Percentiles rank a stretch among this genome's conserved stretches.
phyloP scores from a whole-genome alignment of 2,888 invertebrate genomes.

The Apomyelois bistriatella region DNA sequence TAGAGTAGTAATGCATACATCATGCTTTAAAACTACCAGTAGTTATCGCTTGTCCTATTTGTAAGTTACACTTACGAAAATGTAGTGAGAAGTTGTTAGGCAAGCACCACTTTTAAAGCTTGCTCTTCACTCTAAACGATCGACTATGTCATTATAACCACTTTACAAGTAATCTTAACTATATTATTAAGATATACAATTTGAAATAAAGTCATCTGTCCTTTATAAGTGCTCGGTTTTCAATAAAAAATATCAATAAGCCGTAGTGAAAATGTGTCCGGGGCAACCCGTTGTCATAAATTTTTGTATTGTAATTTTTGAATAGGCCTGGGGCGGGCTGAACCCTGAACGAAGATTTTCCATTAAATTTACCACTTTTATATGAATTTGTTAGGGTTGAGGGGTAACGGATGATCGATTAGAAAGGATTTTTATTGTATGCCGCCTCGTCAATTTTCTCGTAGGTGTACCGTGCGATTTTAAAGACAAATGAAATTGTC shows the following conservation, averaged over 20 bases:
- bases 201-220: slow-evolving; percentile 25
- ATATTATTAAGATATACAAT: slow-evolving; percentile 51
- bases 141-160: slow-evolving; percentile 48
- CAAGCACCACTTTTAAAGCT: slow-evolving; percentile 18
- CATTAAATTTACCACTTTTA: slow-evolving; percentile 8
- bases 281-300: slow-evolving; percentile 10
- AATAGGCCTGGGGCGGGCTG: slow-evolving; percentile 9
- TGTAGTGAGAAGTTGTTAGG: slow-evolving; percentile 1
- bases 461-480: too few species aligned
- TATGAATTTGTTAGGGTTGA: slow-evolving; percentile 6
- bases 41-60: neutral
- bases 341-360: slow-evolving; percentile 12
- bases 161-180: slow-evolving; percentile 58
- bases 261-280: slow-evolving; percentile 11
- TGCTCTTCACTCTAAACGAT: slow-evolving; percentile 45
- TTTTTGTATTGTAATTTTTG: slow-evolving; percentile 12
- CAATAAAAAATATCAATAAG: slow-evolving; percentile 15
- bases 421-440: neutral
- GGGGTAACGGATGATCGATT: neutral
- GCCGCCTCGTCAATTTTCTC: too few species aligned
- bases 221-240: neutral
- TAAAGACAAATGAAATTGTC: too few species aligned
- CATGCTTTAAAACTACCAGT: too few species aligned
- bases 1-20: too few species aligned
- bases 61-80: neutral